Evolutionary conservation across 2,797 vertebrate genomes (phyloP).

Genomic region (Enteromius paludinosus): DNA sequence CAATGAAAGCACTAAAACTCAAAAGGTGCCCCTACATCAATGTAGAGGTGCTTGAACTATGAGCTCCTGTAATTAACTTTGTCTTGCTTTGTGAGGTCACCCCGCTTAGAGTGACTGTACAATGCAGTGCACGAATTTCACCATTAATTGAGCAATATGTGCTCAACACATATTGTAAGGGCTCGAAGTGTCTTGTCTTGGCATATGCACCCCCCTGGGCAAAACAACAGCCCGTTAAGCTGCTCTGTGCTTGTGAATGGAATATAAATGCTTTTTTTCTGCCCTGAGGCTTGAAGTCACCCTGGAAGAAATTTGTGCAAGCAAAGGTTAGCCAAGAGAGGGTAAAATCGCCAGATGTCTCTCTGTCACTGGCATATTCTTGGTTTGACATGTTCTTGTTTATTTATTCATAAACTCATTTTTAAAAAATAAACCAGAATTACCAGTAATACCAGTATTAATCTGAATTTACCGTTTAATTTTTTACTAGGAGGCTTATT

Average conservation of each 20-base stretch:
- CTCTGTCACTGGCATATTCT: slow-evolving; percentile 47
- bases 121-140: slow-evolving; percentile 40
- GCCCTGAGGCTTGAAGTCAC: slow-evolving; percentile 52
- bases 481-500: background rate
- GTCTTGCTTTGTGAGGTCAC: slow-evolving; percentile 52
- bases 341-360: slow-evolving; percentile 56
- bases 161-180: slow-evolving; percentile 47
- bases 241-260: slow-evolving; percentile 51
- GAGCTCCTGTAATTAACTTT: slow-evolving; percentile 52
- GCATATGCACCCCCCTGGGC: slow-evolving; percentile 57
- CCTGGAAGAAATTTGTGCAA: slow-evolving; percentile 46
- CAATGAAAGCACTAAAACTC: slow-evolving; percentile 19
- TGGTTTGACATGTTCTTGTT: slow-evolving; percentile 20
- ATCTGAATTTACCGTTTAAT: background rate
- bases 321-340: slow-evolving; percentile 40
- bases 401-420: slow-evolving; percentile 14
- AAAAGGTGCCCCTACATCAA: slow-evolving; percentile 54
- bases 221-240: slow-evolving; percentile 60
- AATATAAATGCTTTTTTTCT: slow-evolving; percentile 56
- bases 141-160: slow-evolving; percentile 48
- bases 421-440: background rate
- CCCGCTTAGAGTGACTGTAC: slow-evolving; percentile 43
- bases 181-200: slow-evolving; percentile 48
- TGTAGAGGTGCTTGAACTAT: slow-evolving; percentile 42
- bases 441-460: too few relatives aligned